Conservation (phyloP, 2,888 invertebrate genomes). For the Eubasilissa splendida region DNA sequence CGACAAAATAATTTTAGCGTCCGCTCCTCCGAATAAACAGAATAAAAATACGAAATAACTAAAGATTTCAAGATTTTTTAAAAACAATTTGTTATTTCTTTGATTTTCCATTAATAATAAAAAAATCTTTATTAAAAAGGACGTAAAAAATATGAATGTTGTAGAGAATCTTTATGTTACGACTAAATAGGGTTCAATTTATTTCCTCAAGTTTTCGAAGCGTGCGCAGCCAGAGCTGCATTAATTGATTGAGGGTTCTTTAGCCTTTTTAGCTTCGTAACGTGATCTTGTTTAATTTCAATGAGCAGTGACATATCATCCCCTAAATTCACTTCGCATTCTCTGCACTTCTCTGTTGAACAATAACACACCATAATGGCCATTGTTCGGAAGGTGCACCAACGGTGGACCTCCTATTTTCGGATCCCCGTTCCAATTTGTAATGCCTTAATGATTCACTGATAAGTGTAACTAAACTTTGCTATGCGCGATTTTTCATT, state of each 20-base stretch:
- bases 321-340: neutral
- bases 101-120: too few relatives aligned
- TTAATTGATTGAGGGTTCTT: neutral
- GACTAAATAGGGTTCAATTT: too few relatives aligned
- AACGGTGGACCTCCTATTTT: slow-evolving; percentile 37
- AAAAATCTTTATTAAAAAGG: too few relatives aligned
- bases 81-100: too few relatives aligned
- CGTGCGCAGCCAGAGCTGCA: too few relatives aligned
- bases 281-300: slow-evolving; percentile 31
- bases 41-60: too few relatives aligned
- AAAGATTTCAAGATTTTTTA: too few relatives aligned
- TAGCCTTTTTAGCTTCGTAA: neutral
- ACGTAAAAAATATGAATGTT: too few relatives aligned
- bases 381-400: slow-evolving; percentile 37
- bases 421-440: slow-evolving; percentile 41
- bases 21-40: too few relatives aligned
- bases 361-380: slow-evolving; percentile 43
- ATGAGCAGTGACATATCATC: slow-evolving; percentile 1
- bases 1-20: too few relatives aligned
- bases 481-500: slow-evolving; percentile 23
- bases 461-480: slow-evolving; percentile 46
- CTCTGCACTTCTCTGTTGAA: slow-evolving; percentile 24
- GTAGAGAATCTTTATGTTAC: too few relatives aligned
- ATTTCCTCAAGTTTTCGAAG: too few relatives aligned
- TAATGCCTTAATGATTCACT: slow-evolving; percentile 48